Evolutionary conservation across 2,888 invertebrate species (phyloP).

Genomic region (Eurytoma adleriae): DNA sequence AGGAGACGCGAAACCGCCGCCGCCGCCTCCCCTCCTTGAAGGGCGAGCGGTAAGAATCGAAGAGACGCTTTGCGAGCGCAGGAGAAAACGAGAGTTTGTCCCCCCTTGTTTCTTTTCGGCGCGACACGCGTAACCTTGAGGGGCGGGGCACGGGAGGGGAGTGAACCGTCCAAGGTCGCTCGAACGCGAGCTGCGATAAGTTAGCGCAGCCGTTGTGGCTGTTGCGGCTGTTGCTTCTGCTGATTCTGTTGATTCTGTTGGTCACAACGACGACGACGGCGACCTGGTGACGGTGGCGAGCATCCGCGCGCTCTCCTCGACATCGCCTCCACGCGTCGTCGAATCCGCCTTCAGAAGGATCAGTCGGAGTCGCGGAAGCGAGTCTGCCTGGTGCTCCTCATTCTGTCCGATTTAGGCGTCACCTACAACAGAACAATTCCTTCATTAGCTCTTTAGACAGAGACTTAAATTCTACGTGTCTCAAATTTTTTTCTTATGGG

Average conservation of each 20-base stretch:
- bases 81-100: slow-evolving; percentile 1
- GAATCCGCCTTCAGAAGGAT: neutral
- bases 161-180: neutral
- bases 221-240: neutral
- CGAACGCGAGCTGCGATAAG: neutral
- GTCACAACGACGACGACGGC: slow-evolving; percentile 22
- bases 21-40: neutral
- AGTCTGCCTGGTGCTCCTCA: neutral
- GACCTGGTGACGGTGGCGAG: slow-evolving; percentile 26
- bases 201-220: slow-evolving; percentile 3
- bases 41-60: neutral
- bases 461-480: too few species aligned
- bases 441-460: neutral
- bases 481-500: neutral
- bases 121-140: neutral
- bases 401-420: neutral
- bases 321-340: slow-evolving; percentile 16
- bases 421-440: slow-evolving; percentile 14
- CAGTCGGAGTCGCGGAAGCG: neutral
- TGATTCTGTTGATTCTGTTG: too few species aligned
- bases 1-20: neutral
- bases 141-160: neutral
- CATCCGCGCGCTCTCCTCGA: slow-evolving; percentile 34
- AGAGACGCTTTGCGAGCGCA: neutral
- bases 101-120: neutral